Evolutionary conservation across 1,140 invertebrate species (phyloP).

Genomic region (Aethina tumida): DNA sequence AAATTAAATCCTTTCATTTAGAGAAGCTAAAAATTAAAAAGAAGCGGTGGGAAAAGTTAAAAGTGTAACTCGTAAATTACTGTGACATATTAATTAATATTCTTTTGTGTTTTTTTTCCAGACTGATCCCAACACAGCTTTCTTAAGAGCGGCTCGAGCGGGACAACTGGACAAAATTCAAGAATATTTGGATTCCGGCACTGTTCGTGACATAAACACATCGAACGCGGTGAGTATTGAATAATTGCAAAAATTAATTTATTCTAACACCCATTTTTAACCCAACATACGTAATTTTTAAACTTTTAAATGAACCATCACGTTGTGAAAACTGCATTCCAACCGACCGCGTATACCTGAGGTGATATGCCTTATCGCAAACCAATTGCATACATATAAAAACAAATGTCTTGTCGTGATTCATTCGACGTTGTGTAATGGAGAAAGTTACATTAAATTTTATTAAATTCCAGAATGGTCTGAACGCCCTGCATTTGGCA

Average conservation of each 20-base stretch:
- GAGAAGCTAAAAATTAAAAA: no score
- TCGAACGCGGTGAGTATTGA: slow-evolving; percentile 82
- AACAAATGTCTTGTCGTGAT: neutral
- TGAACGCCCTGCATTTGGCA: slow-evolving; percentile 95
- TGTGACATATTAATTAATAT: no score
- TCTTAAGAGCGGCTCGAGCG: slow-evolving; percentile 89
- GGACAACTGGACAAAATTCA: slow-evolving; percentile 93
- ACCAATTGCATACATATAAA: neutral
- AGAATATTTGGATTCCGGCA: slow-evolving; percentile 84
- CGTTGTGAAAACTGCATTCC: slow-evolving; percentile 2
- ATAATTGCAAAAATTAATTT: slow-evolving; percentile 6
- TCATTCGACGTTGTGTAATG: neutral
- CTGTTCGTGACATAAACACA: slow-evolving; percentile 88
- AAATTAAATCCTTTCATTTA: no score
- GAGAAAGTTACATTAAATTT: slow-evolving; percentile 3
- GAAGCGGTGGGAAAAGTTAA: no score
- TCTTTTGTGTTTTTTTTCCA: slow-evolving; percentile 42
- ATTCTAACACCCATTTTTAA: slow-evolving; percentile 4
- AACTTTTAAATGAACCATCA: no score
- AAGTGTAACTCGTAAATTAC: no score
- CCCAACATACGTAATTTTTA: no score
- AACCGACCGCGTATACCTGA: neutral
- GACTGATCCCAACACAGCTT: slow-evolving; percentile 73
- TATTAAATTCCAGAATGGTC: slow-evolving; percentile 67
- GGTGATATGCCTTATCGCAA: slow-evolving; percentile 1